Evolutionary conservation across 2,797 vertebrate genomes (phyloP).

Genomic region (Tenualosa ilisha): DNA sequence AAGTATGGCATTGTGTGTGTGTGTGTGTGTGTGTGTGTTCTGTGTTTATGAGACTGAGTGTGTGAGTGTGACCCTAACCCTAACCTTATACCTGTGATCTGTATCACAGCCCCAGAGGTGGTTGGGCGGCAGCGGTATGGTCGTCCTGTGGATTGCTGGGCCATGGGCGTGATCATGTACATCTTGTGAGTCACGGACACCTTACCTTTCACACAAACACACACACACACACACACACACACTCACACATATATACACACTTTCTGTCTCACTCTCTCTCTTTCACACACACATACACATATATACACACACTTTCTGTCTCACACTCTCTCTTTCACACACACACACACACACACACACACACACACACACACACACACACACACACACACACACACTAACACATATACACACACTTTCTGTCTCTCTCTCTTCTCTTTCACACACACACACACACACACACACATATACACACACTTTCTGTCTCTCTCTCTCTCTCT

Average conservation of each 20-base stretch:
- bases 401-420: neutral
- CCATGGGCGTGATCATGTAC: conserved; percentile 98
- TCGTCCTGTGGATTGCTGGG: conserved; percentile 96
- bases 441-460: too few species aligned
- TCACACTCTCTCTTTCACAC: neutral
- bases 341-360: neutral
- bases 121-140: conserved; percentile 95
- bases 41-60: neutral
- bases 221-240: too few species aligned
- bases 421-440: too few species aligned
- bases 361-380: neutral
- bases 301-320: too few species aligned
- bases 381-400: neutral
- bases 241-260: too few species aligned
- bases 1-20: too few species aligned
- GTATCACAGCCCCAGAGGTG: conserved; percentile 88
- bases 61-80: neutral
- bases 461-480: too few species aligned
- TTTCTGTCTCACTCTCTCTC: too few species aligned
- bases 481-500: too few species aligned
- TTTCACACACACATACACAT: neutral
- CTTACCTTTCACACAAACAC: neutral
- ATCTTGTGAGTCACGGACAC: conserved; percentile 85
- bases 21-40: neutral
- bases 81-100: conserved; percentile 27